Percentiles rank a stretch among this genome's conserved stretches.
phyloP scores from a whole-genome alignment of 2,888 invertebrate genomes.

The Rotaria magnacalcarata region DNA sequence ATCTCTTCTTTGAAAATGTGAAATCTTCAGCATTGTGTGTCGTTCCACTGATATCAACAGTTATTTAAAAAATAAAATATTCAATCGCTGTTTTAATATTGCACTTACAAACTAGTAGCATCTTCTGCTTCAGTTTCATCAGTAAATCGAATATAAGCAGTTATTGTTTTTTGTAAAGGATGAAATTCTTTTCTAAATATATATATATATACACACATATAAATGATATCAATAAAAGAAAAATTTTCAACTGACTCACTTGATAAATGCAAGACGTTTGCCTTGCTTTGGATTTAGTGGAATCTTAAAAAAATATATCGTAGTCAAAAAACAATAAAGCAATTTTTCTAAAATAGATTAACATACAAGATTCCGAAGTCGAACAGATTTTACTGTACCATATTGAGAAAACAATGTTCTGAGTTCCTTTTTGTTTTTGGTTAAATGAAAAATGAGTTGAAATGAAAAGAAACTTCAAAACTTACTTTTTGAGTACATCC shows the following conservation, averaged over 20 bases:
- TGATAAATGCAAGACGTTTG: conserved; percentile 44
- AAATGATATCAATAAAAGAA: background rate
- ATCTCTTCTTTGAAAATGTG: no score
- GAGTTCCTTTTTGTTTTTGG: conserved; percentile 23
- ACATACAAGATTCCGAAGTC: conserved; percentile 46
- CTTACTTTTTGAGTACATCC: conserved; percentile 38
- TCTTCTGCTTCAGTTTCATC: conserved; percentile 40
- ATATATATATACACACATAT: background rate
- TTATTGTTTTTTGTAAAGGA: conserved; percentile 41
- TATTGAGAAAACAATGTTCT: conserved; percentile 41
- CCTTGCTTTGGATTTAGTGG: conserved; percentile 40
- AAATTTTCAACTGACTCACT: background rate
- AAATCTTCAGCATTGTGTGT: no score
- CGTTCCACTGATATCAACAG: no score
- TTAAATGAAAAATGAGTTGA: background rate
- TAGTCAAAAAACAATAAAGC: no score
- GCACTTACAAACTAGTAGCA: conserved; percentile 39
- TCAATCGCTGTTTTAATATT: no score
- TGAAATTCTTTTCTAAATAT: conserved; percentile 44
- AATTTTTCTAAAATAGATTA: background rate
- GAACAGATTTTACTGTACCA: conserved; percentile 41
- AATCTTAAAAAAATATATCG: conserved; percentile 17
- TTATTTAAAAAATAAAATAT: no score
- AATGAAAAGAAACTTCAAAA: background rate
- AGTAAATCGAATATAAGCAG: conserved; percentile 41